Evolutionary conservation across 2,113 vertebrate species (phyloP).

Genomic region (Amphiprion percula): DNA sequence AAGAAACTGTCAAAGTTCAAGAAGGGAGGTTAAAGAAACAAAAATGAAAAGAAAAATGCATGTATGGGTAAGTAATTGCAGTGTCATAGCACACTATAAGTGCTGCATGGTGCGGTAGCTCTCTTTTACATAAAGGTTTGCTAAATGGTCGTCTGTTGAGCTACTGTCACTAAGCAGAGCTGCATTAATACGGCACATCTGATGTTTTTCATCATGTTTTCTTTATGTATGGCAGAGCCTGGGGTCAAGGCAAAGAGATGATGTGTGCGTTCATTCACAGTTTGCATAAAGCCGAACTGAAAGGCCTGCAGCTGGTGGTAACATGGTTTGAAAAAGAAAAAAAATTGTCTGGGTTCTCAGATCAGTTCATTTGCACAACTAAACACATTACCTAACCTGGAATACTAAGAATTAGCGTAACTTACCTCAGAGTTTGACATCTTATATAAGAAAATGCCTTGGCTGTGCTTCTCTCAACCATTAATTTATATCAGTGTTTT

Average conservation of each 20-base stretch:
- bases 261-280: constrained; percentile 13
- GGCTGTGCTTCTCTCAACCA: constrained; percentile 4
- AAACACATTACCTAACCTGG: background rate
- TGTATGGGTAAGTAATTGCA: background rate
- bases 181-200: background rate
- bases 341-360: constrained; percentile 9
- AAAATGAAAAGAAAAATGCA: background rate
- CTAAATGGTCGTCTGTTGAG: background rate
- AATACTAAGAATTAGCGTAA: background rate
- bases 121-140: background rate
- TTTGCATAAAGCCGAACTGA: constrained; percentile 12
- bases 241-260: background rate
- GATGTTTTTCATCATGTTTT: background rate
- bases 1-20: too few species aligned
- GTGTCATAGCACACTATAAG: too few species aligned
- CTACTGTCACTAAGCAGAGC: background rate
- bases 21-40: too few species aligned
- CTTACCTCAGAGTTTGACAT: constrained; percentile 17
- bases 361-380: constrained; percentile 39
- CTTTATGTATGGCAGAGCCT: background rate
- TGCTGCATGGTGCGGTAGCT: too few species aligned
- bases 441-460: constrained; percentile 11
- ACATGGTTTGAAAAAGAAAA: background rate
- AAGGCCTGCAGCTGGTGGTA: constrained; percentile 18
- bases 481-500: background rate